Evolutionary conservation across 2,888 invertebrate genomes (phyloP).

Genomic region (Yponomeuta evonymella): DNA sequence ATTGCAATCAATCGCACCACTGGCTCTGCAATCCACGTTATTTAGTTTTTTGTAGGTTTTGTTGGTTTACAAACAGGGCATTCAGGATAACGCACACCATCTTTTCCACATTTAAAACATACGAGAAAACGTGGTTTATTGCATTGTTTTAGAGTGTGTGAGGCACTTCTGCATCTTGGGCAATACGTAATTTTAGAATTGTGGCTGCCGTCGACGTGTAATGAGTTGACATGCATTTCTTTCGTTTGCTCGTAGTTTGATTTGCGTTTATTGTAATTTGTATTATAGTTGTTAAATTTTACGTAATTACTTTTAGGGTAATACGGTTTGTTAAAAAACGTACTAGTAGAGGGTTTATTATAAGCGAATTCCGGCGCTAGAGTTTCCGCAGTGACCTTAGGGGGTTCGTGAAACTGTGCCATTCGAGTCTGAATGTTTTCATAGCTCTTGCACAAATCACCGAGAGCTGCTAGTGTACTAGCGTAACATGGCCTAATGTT

Average conservation of each 20-base stretch:
- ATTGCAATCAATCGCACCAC: slow-evolving; percentile 8
- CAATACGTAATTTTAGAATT: too few species aligned
- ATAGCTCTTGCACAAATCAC: slow-evolving; percentile 20
- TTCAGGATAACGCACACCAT: not conserved
- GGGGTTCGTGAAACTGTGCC: slow-evolving; percentile 22
- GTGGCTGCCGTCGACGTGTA: too few species aligned
- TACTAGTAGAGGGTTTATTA: not conserved
- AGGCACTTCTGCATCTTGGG: too few species aligned
- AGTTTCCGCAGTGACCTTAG: slow-evolving; percentile 16
- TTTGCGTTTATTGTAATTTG: not conserved
- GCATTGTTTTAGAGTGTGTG: too few species aligned
- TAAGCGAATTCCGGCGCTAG: slow-evolving; percentile 14
- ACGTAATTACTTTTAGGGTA: not conserved
- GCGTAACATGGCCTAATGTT: slow-evolving; percentile 18
- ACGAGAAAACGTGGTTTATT: too few species aligned
- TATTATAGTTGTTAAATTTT: not conserved
- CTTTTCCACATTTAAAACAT: slow-evolving; percentile 8
- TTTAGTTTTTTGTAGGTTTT: not conserved
- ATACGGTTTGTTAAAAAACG: not conserved
- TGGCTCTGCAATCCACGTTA: slow-evolving; percentile 10
- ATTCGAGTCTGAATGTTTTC: slow-evolving; percentile 20
- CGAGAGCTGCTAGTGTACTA: slow-evolving; percentile 6
- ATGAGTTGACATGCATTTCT: not conserved
- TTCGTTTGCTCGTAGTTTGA: not conserved
- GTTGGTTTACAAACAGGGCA: slow-evolving; percentile 10